Evolutionary conservation across 1,140 invertebrate species (phyloP).

Genomic region (Drosophila tristis): DNA sequence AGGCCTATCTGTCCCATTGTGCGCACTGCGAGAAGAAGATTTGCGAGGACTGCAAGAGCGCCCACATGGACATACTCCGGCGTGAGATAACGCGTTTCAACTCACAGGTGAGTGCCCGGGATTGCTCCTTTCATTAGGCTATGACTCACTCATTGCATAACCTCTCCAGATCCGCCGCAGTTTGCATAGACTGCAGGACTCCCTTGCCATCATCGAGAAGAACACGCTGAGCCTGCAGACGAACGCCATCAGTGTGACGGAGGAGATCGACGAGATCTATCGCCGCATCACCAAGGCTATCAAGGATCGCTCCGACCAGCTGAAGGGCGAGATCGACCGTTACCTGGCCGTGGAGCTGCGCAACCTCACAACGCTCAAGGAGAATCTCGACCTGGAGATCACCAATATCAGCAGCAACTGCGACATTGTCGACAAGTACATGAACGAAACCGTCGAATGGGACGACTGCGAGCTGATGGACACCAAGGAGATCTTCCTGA

Average conservation of each 20-base stretch:
- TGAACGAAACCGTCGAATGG: conserved; percentile 94
- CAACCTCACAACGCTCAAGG: conserved; percentile 93
- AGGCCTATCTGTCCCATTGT: conserved; percentile 94
- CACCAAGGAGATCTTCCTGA: conserved; percentile 96
- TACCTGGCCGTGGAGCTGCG: conserved; percentile 93
- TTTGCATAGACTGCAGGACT: conserved; percentile 93
- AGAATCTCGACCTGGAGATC: conserved; percentile 96
- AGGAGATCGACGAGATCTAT: conserved; percentile 96
- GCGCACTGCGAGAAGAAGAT: conserved; percentile 97
- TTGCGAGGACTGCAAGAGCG: conserved; percentile 95
- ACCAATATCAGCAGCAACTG: conserved; percentile 97
- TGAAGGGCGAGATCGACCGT: conserved; percentile 94
- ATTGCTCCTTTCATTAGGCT: background rate
- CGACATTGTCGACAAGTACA: conserved; percentile 97
- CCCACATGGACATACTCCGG: conserved; percentile 97
- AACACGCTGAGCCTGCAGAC: conserved; percentile 93
- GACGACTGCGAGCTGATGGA: conserved; percentile 95
- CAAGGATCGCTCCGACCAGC: conserved; percentile 94
- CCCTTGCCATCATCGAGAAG: conserved; percentile 92
- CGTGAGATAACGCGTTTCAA: conserved; percentile 97
- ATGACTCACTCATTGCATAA: background rate
- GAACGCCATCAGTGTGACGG: conserved; percentile 93
- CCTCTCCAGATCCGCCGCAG: conserved; percentile 89
- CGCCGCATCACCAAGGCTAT: conserved; percentile 94
- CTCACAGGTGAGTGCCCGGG: conserved; percentile 89